Evolutionary conservation across 2,113 vertebrate species (phyloP), one percentile per base, ranked within the genome.

Genomic region (Cavia aperea): DNA sequence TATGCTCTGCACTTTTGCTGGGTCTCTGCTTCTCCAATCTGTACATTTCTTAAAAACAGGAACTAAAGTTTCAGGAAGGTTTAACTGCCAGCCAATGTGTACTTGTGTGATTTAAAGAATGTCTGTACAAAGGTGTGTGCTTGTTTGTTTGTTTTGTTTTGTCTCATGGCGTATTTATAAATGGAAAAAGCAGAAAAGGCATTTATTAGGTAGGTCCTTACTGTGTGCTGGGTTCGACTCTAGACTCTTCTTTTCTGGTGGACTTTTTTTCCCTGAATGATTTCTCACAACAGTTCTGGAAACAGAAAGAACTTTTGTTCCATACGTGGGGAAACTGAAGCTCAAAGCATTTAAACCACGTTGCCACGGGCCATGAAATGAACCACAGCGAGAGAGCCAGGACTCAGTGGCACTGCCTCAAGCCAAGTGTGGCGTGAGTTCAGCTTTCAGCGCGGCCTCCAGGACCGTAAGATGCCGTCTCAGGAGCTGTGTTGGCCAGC

Each of bases 1-100:
- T 21, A 49, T 0, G 24, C 39, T 70, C 70, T 43, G 7, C 4
- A 54, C 2, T 46, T 82, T 1, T 15, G 72, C 86, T 81, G 8
- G 43, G 51, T 68, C 92, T 94, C 78, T 0, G 12, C 15, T 73
- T 26, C 43, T 88, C 75, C 65, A 88, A 89, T 63, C 49, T 81
- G 46, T 6, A 43, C 21, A 4, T 73, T 54, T 90, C 60, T 92
- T 60, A 58, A 91, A 90, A 93, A 92, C 65, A 94, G 95, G 89
- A 96, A 95, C 91, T 68, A 93, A 63, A 39, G 49, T 94, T 75
- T 43, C 2, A 86, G 77, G 89, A 82, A 88, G 39, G n/a, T 54
- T 75, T 51, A 90, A 90, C 58, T 89, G 81, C 83, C 90, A 78
- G 86, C 46, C 77, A 75, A 66, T 43, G 58, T 62, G 1, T 79